Percentiles rank a stretch among this genome's conserved stretches.
Conservation (phyloP, 2,797 vertebrate genomes). For the Melanotaenia trifasciata region DNA sequence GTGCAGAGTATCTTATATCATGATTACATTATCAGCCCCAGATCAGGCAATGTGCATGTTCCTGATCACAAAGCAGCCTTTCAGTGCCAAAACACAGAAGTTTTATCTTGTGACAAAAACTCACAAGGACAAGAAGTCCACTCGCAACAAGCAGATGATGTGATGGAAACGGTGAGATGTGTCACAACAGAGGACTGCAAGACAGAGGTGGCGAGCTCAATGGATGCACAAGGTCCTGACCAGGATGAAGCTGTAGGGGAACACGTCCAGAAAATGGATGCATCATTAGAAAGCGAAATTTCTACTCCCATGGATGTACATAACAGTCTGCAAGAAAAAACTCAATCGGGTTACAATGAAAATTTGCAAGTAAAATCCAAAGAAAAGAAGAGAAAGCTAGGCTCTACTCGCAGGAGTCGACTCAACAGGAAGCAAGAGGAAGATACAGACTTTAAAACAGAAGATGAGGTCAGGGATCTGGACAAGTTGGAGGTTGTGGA, state of each 20-base stretch:
- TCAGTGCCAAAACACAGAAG: conserved; percentile 14
- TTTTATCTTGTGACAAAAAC: conserved; percentile 16
- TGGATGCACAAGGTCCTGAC: background rate
- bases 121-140: background rate
- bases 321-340: conserved; percentile 20
- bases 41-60: background rate
- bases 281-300: conserved; percentile 20
- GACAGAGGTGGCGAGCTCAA: background rate
- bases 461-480: conserved; percentile 1
- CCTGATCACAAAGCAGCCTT: conserved; percentile 23
- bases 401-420: conserved; percentile 63
- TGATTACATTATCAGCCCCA: background rate
- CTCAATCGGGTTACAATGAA: conserved; percentile 2
- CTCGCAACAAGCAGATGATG: conserved; percentile 8
- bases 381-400: conserved; percentile 72
- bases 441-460: conserved; percentile 4
- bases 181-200: background rate
- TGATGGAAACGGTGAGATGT: background rate
- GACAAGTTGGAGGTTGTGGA: conserved; percentile 17
- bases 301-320: background rate
- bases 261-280: conserved; percentile 1
- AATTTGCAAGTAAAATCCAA: conserved; percentile 30
- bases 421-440: conserved; percentile 30
- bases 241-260: conserved; percentile 14
- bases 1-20: conserved; percentile 25